Evolutionary conservation across 2,113 vertebrate genomes (phyloP).

Genomic region (Eublepharis macularius): DNA sequence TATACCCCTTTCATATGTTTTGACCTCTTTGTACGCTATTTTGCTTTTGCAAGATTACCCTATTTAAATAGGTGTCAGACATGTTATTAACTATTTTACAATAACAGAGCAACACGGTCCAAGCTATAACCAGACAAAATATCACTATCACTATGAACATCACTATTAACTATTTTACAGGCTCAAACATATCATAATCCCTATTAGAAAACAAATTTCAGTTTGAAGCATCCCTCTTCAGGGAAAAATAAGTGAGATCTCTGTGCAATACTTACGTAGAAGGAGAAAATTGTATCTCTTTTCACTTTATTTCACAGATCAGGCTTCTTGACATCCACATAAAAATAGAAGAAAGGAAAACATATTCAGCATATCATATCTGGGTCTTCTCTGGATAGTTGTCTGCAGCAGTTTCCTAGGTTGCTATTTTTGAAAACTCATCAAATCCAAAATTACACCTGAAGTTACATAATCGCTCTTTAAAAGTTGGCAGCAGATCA

Average conservation of each 20-base stretch:
- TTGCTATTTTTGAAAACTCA: neutral
- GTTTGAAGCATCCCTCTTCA: neutral
- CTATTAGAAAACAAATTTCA: slow-evolving; percentile 30
- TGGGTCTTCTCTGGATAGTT: neutral
- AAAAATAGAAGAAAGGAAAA: neutral
- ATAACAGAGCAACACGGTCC: no score
- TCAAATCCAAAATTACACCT: neutral
- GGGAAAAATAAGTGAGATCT: slow-evolving; percentile 35
- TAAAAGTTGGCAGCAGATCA: no score
- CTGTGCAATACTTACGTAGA: neutral
- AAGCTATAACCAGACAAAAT: no score
- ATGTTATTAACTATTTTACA: slow-evolving; percentile 21
- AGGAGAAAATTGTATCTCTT: slow-evolving; percentile 7
- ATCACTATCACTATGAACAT: no score
- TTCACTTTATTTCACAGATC: slow-evolving; percentile 23
- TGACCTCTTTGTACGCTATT: neutral
- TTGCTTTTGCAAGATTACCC: neutral
- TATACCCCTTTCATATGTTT: neutral
- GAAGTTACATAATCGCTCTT: neutral
- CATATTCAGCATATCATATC: neutral
- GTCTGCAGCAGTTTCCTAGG: neutral
- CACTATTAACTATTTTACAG: slow-evolving; percentile 27
- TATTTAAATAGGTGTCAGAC: neutral
- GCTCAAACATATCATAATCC: neutral
- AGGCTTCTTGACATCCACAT: neutral